These are phyloP conservation scores for Oxygymnocypris stewartii DNA, from an alignment of 2,113 vertebrate species.

Conservation along the genomic window DNA sequence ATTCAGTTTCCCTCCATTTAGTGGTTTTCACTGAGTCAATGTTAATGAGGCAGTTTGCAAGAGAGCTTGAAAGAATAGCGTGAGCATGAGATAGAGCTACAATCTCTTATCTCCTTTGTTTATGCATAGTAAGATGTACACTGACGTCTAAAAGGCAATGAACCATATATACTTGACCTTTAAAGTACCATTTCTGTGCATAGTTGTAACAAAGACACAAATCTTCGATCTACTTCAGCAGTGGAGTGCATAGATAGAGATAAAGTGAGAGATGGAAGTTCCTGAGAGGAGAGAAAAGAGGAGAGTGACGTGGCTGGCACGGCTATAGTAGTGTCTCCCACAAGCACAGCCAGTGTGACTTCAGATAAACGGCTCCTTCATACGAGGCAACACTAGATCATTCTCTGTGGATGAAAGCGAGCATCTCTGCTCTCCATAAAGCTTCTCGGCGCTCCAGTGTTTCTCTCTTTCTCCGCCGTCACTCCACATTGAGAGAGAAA, in stretches of 20 bases:
- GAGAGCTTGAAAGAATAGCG: neutral
- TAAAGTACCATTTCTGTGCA: conserved; percentile 55
- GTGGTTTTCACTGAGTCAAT: neutral
- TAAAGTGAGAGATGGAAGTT: conserved; percentile 44
- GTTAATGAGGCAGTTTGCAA: conserved; percentile 17
- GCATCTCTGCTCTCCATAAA: conserved; percentile 63
- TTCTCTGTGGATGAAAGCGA: conserved; percentile 55
- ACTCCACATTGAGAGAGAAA: neutral
- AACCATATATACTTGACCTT: conserved; percentile 52
- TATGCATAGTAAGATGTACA: conserved; percentile 68
- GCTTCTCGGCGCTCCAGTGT: neutral
- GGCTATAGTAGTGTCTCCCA: conserved; percentile 39
- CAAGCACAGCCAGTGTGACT: conserved; percentile 38
- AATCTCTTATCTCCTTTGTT: conserved; percentile 50
- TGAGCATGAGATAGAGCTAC: neutral
- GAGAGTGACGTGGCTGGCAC: conserved; percentile 28
- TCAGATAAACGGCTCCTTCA: conserved; percentile 57
- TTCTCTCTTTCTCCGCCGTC: neutral
- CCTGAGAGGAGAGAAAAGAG: conserved; percentile 23
- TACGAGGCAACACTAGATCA: conserved; percentile 44
- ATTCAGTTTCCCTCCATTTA: neutral
- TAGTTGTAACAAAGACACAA: conserved; percentile 56
- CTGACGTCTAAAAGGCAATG: conserved; percentile 37
- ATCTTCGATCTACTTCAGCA: conserved; percentile 53
- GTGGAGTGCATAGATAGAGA: conserved; percentile 73